Percentiles rank a stretch among this genome's conserved stretches.
phyloP scores from a whole-genome alignment of 2,113 vertebrate species.

The Mesoclemmys tuberculata region DNA sequence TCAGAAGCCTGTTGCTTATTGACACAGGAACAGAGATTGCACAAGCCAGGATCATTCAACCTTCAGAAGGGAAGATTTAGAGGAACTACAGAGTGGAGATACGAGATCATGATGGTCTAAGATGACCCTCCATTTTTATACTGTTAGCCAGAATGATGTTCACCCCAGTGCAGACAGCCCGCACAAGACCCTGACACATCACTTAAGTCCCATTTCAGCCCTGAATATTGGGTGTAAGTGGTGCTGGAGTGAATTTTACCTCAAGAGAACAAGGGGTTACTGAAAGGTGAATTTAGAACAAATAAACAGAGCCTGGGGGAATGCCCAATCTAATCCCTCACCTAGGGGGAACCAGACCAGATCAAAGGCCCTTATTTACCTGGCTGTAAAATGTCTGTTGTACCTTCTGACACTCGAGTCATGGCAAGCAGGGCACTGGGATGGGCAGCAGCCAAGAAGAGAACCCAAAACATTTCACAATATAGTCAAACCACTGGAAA shows the following conservation, averaged over 20 bases:
- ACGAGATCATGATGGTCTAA: background rate
- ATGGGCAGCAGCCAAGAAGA: background rate
- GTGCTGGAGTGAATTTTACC: background rate
- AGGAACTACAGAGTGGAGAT: too few relatives aligned
- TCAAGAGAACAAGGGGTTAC: too few relatives aligned
- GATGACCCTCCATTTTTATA: background rate
- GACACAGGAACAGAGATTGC: background rate
- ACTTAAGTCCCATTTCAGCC: background rate
- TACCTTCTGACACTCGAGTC: background rate
- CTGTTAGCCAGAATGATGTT: background rate
- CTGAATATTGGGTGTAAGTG: background rate
- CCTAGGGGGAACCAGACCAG: too few relatives aligned
- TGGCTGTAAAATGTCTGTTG: too few relatives aligned
- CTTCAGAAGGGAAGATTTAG: background rate
- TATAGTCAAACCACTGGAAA: background rate
- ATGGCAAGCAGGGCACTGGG: background rate
- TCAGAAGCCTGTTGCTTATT: background rate
- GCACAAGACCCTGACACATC: background rate
- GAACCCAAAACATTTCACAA: background rate
- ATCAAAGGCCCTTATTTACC: too few relatives aligned
- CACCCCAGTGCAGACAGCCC: background rate
- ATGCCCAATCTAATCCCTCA: too few relatives aligned
- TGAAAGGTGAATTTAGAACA: too few relatives aligned
- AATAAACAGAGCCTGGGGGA: too few relatives aligned
- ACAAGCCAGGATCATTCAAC: background rate